These are phyloP conservation scores for Diabrotica balteata DNA, from an alignment of 2,888 invertebrate species.

Conservation along the genomic window DNA sequence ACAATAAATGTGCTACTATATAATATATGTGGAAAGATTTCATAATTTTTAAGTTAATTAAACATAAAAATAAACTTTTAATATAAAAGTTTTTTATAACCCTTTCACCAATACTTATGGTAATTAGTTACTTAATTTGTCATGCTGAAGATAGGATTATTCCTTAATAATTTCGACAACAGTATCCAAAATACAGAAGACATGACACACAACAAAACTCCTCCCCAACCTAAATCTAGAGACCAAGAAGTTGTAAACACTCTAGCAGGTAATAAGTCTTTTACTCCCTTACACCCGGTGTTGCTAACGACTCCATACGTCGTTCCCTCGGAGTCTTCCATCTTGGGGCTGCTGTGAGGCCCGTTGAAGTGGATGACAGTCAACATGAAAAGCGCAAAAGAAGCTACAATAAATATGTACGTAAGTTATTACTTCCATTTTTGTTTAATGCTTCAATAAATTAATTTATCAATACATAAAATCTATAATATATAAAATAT, in stretches of 20 bases:
- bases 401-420: conserved; percentile 65
- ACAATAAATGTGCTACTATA: no score
- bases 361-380: conserved; percentile 93
- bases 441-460: no score
- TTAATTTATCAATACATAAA: no score
- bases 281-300: conserved; percentile 55
- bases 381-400: conserved; percentile 89
- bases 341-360: conserved; percentile 70
- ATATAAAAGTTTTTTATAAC: not conserved
- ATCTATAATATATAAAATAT: no score
- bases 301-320: conserved; percentile 75
- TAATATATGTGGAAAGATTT: no score
- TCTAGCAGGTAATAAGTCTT: conserved; percentile 71
- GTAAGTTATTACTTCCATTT: no score
- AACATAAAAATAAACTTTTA: no score
- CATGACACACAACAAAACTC: conserved; percentile 81
- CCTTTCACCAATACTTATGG: not conserved
- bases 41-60: no score
- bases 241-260: conserved; percentile 84
- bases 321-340: conserved; percentile 70
- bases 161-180: conserved; percentile 89
- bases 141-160: conserved; percentile 81
- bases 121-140: conserved; percentile 36
- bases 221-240: conserved; percentile 84
- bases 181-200: conserved; percentile 88